Evolutionary conservation across 2,888 invertebrate genomes (phyloP), one percentile per base, ranked within the genome.

Genomic region (Trissolcus brochymenae): DNA sequence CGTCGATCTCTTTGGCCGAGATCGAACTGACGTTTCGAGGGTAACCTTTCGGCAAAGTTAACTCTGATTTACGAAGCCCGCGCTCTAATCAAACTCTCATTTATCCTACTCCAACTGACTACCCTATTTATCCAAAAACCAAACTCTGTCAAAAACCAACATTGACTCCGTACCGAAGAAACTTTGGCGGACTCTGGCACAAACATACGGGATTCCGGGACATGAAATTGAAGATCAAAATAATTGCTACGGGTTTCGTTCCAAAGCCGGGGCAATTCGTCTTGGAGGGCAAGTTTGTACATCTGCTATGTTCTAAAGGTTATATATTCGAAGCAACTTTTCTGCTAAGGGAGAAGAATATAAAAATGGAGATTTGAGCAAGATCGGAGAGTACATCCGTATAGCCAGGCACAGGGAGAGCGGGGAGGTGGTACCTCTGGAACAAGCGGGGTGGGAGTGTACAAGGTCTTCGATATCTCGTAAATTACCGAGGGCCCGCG

Each of bases 391-490:
- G 64, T 66, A n/a, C n/a, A 70, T 71, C 62, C 61, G 16, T 16
- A 21, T 25, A 25, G 54, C 16, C 13, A 16, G 55, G 49, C n/a
- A 68, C 41, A 25, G 25, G 51, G 41, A 68, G 25, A n/a, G 41
- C 13, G 17, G 46, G 50, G 56, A 65, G 59, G 65, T 56, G 67
- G 77, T 56, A 55, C 41, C 78, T 87, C 85, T 83, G 85, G 19
- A 19, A 19, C 19, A 85, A 1, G n/a, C 82, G 83, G 86, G 87
- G 87, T 87, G 86, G 86, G 87, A 87, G 87, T 86, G 86, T 87
- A 87, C 87, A 88, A 87, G 87, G 88, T 87, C 88, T 88, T 88
- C 88, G 87, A 87, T 88, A 88, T 88, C 88, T 88, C 88, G 87
- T 88, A 88, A 88, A 88, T 88, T 88, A 88, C 87, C 79, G 67